Percentiles rank a stretch among this genome's conserved stretches.
These are phyloP conservation scores for Lasioglossum pauxillum DNA, from an alignment of 2,888 invertebrate species.

Conservation along the genomic window DNA sequence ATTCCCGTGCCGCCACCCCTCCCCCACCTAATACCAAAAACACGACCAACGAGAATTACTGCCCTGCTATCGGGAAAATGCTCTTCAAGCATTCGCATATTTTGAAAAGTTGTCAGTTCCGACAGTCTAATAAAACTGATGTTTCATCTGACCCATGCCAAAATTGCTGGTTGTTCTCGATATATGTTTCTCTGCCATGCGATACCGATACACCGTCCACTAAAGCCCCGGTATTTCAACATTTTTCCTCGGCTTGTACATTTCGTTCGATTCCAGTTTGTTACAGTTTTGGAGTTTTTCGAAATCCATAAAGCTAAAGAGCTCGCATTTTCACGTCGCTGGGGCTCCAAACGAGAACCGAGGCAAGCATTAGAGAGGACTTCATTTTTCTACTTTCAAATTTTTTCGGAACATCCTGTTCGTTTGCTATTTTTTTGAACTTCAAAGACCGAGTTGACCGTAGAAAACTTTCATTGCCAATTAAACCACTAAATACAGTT, in stretches of 20 bases:
- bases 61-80: neutral
- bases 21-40: neutral
- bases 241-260: neutral
- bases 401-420: no score
- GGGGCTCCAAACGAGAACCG: no score
- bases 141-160: neutral
- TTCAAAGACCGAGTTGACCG: no score
- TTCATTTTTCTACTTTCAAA: no score
- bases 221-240: neutral
- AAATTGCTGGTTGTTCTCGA: neutral
- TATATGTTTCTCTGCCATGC: neutral
- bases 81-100: neutral
- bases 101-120: neutral
- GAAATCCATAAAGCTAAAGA: neutral
- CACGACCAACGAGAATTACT: constrained; percentile 17
- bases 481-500: no score
- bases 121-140: neutral
- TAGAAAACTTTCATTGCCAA: no score
- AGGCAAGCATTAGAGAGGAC: no score
- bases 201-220: neutral
- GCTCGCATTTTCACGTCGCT: no score
- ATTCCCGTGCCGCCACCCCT: neutral
- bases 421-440: no score
- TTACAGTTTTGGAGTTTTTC: neutral
- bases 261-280: neutral